These are phyloP conservation scores for Gadus macrocephalus DNA, from an alignment of 2,113 vertebrate species.

Conservation along the genomic window DNA sequence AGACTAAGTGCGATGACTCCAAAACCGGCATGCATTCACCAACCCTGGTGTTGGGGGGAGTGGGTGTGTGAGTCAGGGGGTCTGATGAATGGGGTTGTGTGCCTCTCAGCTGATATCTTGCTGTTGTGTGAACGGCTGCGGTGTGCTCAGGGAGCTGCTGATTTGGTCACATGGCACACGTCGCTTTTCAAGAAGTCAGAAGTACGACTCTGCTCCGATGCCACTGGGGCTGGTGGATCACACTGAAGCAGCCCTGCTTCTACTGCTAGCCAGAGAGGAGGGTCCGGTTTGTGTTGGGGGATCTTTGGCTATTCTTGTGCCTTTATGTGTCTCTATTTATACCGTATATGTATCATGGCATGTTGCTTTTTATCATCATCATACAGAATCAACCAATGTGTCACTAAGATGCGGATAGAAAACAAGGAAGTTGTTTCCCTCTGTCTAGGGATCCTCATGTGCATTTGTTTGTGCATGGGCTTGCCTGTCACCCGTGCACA, in stretches of 20 bases:
- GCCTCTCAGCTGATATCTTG: conserved; percentile 63
- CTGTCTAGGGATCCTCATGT: neutral
- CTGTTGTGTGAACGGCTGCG: conserved; percentile 31
- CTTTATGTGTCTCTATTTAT: no score
- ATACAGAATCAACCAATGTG: no score
- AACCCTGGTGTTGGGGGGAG: neutral
- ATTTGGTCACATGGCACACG: conserved; percentile 51
- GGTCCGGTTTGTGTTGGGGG: no score
- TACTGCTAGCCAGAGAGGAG: no score
- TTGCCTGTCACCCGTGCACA: neutral
- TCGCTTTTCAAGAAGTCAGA: conserved; percentile 22
- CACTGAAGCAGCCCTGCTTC: no score
- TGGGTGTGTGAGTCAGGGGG: conserved; percentile 21
- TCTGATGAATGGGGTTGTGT: conserved; percentile 34
- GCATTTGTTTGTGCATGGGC: neutral
- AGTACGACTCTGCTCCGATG: conserved; percentile 20
- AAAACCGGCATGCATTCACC: conserved; percentile 17
- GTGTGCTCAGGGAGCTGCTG: conserved; percentile 29
- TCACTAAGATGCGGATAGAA: no score
- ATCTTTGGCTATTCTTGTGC: no score
- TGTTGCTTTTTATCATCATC: no score
- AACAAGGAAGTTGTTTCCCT: no score
- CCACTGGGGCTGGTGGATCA: conserved; percentile 1
- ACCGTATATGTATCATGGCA: no score
- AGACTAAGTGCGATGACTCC: conserved; percentile 45